These are phyloP conservation scores for Biston betularia DNA, from an alignment of 2,888 invertebrate genomes.

Conservation along the genomic window DNA sequence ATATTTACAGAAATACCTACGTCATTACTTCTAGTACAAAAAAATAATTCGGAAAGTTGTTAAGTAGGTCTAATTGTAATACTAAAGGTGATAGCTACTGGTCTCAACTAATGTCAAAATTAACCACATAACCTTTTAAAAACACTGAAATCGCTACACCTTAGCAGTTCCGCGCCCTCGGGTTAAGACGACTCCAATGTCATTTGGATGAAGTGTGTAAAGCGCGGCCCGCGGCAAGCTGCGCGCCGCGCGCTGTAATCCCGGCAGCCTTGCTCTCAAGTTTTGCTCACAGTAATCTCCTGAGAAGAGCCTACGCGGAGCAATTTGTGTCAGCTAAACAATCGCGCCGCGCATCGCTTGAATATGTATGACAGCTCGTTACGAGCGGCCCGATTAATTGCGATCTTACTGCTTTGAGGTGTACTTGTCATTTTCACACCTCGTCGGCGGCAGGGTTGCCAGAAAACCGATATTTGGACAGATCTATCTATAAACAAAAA, in stretches of 20 bases:
- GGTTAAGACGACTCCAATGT: not conserved
- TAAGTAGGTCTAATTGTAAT: too few species aligned
- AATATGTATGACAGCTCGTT: conserved; percentile 78
- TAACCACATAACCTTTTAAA: too few species aligned
- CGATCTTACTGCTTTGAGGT: conserved; percentile 58
- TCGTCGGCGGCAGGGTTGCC: conserved; percentile 66
- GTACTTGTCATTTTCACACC: conserved; percentile 78
- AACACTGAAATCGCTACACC: too few species aligned
- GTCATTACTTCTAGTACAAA: too few species aligned
- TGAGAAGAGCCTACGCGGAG: conserved; percentile 70
- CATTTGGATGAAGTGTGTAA: not conserved
- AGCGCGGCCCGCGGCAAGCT: not conserved
- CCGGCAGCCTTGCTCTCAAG: conserved; percentile 62
- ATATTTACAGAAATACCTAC: too few species aligned
- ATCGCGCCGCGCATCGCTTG: conserved; percentile 74
- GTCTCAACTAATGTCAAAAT: too few species aligned
- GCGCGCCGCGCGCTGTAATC: conserved; percentile 8
- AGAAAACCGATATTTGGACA: not conserved
- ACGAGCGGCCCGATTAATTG: conserved; percentile 73
- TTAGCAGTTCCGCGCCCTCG: not conserved
- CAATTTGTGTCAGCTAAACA: conserved; percentile 76
- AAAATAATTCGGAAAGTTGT: too few species aligned
- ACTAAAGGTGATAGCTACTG: too few species aligned
- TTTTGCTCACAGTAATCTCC: conserved; percentile 62
- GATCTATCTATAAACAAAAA: too few species aligned